These are phyloP conservation scores for Gallinago stenura DNA, from an alignment of 2,797 vertebrate species.

Conservation along the genomic window DNA sequence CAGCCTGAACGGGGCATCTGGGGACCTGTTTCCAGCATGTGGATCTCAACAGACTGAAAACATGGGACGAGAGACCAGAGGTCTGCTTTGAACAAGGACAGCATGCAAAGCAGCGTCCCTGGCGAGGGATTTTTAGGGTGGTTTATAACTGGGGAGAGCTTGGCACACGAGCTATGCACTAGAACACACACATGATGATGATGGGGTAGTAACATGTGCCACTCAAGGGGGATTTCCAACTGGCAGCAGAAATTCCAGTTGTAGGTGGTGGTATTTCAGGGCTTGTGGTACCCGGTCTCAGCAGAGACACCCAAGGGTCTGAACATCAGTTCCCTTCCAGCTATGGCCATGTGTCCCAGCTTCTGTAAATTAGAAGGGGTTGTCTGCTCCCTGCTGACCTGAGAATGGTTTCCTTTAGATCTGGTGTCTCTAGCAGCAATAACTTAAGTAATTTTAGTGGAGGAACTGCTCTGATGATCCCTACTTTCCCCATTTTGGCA, in stretches of 20 bases:
- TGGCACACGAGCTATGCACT: neutral
- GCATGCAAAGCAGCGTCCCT: neutral
- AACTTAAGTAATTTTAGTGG: neutral
- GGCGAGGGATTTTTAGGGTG: neutral
- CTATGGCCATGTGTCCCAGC: neutral
- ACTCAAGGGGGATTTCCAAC: too few species aligned
- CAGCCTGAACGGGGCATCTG: neutral
- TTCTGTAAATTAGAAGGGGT: neutral
- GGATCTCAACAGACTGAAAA: neutral
- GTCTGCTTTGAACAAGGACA: neutral
- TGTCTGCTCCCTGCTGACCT: neutral
- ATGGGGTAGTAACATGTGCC: neutral
- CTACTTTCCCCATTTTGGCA: constrained; percentile 16
- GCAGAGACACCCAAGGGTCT: neutral
- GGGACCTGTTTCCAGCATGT: neutral
- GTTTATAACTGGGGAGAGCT: neutral
- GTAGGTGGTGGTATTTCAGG: neutral
- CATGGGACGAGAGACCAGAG: neutral
- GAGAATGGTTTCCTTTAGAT: neutral
- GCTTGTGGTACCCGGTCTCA: accelerated
- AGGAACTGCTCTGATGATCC: neutral
- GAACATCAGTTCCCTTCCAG: neutral
- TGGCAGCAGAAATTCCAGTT: neutral
- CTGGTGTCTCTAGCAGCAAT: neutral
- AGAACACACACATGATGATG: neutral